Percentiles rank a stretch among this genome's conserved stretches.
These are phyloP conservation scores for Luperina testacea DNA, from an alignment of 2,888 invertebrate genomes.

Conservation along the genomic window DNA sequence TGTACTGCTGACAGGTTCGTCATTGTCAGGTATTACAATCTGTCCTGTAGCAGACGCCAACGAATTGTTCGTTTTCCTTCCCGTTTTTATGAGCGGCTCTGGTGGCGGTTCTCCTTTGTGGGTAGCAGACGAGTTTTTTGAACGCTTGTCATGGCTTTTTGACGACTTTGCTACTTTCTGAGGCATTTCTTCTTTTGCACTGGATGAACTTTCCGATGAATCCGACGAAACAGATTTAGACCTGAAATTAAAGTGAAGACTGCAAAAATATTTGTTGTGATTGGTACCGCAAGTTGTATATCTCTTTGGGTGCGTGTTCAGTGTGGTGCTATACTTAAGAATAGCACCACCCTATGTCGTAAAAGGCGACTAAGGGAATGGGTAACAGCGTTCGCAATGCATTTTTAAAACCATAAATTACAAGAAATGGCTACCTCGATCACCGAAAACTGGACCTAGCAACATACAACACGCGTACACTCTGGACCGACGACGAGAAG, in stretches of 20 bases:
- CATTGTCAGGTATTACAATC: slow-evolving; percentile 92
- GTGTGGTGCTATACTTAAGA: neutral
- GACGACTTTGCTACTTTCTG: slow-evolving; percentile 79
- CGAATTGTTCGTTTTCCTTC: slow-evolving; percentile 96
- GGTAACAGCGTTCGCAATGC: neutral
- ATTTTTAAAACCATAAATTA: neutral
- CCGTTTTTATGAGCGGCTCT: slow-evolving; percentile 86
- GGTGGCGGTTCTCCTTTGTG: slow-evolving; percentile 85
- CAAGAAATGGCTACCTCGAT: neutral
- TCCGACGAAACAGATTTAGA: slow-evolving; percentile 81
- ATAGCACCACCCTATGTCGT: neutral
- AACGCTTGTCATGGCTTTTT: slow-evolving; percentile 81
- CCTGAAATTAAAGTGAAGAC: slow-evolving; percentile 67
- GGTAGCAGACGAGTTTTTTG: slow-evolving; percentile 82
- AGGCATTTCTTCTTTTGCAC: slow-evolving; percentile 83
- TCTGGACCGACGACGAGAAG: neutral
- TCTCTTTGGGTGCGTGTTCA: neutral
- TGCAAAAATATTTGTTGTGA: neutral
- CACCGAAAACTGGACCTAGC: neutral
- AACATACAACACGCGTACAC: neutral
- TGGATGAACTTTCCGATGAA: slow-evolving; percentile 78
- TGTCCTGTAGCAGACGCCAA: slow-evolving; percentile 95
- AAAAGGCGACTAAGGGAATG: neutral
- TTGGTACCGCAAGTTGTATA: neutral
- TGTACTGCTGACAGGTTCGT: slow-evolving; percentile 84